These are phyloP conservation scores for Abramis brama DNA, from an alignment of 2,113 vertebrate species.

Conservation along the genomic window DNA sequence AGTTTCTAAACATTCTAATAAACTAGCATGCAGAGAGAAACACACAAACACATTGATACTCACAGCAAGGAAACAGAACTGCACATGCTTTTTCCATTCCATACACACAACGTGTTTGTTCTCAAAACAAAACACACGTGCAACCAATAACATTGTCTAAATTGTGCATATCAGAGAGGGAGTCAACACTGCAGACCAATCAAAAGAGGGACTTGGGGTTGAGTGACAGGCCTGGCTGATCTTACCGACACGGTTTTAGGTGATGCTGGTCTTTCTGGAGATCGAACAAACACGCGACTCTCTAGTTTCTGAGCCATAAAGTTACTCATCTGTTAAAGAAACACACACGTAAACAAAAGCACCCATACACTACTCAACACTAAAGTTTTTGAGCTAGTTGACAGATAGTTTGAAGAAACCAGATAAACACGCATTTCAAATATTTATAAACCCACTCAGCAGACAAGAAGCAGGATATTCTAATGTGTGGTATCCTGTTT, in stretches of 20 bases:
- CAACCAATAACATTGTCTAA: slow-evolving; percentile 33
- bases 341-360: slow-evolving; percentile 59
- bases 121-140: slow-evolving; percentile 33
- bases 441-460: neutral
- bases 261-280: slow-evolving; percentile 78
- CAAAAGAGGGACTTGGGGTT: slow-evolving; percentile 30
- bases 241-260: slow-evolving; percentile 83
- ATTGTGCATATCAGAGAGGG: slow-evolving; percentile 55
- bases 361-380: neutral
- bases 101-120: slow-evolving; percentile 29
- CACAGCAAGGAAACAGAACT: neutral
- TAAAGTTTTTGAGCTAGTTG: neutral
- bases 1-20: slow-evolving; percentile 8
- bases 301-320: slow-evolving; percentile 85
- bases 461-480: neutral
- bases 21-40: neutral
- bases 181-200: slow-evolving; percentile 52
- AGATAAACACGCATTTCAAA: neutral
- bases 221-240: slow-evolving; percentile 62
- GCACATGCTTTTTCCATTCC: slow-evolving; percentile 40
- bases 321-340: slow-evolving; percentile 83
- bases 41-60: slow-evolving; percentile 6
- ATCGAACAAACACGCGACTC: slow-evolving; percentile 82
- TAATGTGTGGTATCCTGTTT: neutral
- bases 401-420: neutral